Conservation (phyloP, 2,113 vertebrate species). For the Phoxinus phoxinus region DNA sequence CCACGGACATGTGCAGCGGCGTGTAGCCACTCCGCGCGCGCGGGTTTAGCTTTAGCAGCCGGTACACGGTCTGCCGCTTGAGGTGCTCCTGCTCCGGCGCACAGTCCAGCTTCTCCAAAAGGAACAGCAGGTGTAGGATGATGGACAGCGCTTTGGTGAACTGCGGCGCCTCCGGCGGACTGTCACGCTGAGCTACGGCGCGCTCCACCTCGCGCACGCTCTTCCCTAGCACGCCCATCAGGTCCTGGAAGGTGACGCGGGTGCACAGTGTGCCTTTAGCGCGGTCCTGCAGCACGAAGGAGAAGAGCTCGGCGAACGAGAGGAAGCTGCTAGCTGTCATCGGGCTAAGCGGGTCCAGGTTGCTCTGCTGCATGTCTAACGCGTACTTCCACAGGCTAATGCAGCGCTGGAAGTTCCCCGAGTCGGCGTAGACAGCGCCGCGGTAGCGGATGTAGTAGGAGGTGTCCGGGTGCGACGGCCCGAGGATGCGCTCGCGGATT, state of each 20-base stretch:
- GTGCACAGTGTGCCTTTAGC: conserved; percentile 84
- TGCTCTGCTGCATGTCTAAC: conserved; percentile 94
- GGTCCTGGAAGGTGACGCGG: conserved; percentile 87
- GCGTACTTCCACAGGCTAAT: conserved; percentile 95
- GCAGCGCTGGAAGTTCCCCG: conserved; percentile 92
- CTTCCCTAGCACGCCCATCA: conserved; percentile 91
- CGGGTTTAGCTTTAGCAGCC: conserved; percentile 88
- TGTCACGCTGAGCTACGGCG: conserved; percentile 84
- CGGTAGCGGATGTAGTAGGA: conserved; percentile 96
- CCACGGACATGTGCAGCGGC: conserved; percentile 91
- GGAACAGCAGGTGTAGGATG: conserved; percentile 90
- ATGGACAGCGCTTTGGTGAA: conserved; percentile 92
- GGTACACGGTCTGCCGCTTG: conserved; percentile 91
- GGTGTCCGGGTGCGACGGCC: conserved; percentile 92
- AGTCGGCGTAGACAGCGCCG: conserved; percentile 92
- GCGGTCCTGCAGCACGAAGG: conserved; percentile 92
- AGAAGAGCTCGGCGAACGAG: conserved; percentile 95
- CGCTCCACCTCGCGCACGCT: conserved; percentile 93
- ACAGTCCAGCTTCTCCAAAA: conserved; percentile 91
- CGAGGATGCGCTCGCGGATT: conserved; percentile 91
- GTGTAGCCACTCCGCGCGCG: conserved; percentile 86
- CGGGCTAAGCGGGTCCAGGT: conserved; percentile 93
- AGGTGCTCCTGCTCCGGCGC: conserved; percentile 86
- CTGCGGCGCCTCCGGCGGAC: conserved; percentile 83
- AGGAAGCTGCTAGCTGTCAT: conserved; percentile 97